Percentiles rank a stretch among this genome's conserved stretches.
phyloP scores from a whole-genome alignment of 2,888 invertebrate genomes.

The Microplitis manilae region DNA sequence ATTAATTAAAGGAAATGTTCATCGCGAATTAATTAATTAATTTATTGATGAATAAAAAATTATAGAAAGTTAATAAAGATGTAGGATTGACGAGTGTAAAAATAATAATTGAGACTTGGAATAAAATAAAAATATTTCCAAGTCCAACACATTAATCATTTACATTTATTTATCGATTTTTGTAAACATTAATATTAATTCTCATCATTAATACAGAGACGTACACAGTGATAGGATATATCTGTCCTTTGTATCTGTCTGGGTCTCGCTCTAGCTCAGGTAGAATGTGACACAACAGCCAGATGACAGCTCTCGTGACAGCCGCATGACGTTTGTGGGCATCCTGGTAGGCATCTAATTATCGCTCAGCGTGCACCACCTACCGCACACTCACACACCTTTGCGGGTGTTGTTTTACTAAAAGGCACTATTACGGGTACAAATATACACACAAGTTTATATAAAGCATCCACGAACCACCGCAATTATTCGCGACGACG shows the following conservation, averaged over 20 bases:
- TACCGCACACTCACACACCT: constrained; percentile 46
- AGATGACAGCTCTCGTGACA: constrained; percentile 69
- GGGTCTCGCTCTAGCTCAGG: neutral
- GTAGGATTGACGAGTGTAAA: too few relatives aligned
- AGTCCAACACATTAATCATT: neutral
- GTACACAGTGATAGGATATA: neutral
- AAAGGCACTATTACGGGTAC: constrained; percentile 34
- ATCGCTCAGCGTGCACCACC: constrained; percentile 59
- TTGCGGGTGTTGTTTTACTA: constrained; percentile 49
- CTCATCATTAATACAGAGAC: neutral
- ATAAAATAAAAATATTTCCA: neutral
- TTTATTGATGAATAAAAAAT: too few relatives aligned
- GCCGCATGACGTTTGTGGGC: constrained; percentile 69
- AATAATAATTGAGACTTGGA: too few relatives aligned
- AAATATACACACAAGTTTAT: neutral
- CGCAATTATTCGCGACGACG: constrained; percentile 10
- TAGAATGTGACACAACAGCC: constrained; percentile 28
- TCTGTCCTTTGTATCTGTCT: neutral
- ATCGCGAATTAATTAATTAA: too few relatives aligned
- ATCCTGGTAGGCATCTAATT: constrained; percentile 68
- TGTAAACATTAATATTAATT: neutral
- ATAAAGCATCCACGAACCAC: neutral
- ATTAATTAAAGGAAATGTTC: too few relatives aligned
- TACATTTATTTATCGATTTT: constrained; percentile 1
- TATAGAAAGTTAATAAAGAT: too few relatives aligned